These are phyloP conservation scores for Metopolophium dirhodum DNA, from an alignment of 1,140 invertebrate species.

Conservation along the genomic window DNA sequence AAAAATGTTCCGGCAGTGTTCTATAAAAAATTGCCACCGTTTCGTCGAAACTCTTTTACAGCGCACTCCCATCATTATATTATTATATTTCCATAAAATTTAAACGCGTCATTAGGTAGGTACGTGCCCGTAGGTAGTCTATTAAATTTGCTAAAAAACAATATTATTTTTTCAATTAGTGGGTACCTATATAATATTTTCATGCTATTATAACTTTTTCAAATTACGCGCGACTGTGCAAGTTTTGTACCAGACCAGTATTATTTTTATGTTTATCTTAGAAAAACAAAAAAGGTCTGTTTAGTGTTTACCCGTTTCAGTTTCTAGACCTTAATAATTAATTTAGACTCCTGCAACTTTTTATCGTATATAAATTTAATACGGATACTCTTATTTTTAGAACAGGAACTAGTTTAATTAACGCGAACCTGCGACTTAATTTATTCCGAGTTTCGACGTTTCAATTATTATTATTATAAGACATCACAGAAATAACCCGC, in stretches of 20 bases:
- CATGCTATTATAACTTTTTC: background rate
- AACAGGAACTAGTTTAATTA: background rate
- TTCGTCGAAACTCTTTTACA: background rate
- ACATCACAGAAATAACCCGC: background rate
- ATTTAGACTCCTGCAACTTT: background rate
- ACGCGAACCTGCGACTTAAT: background rate
- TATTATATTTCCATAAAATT: no score
- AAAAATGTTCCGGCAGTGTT: background rate
- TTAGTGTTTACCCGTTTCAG: background rate
- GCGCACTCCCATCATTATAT: no score
- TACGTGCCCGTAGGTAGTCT: background rate
- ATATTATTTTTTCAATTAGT: background rate
- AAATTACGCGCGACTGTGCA: background rate
- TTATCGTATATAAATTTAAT: background rate
- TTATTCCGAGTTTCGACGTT: background rate
- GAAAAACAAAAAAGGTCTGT: background rate
- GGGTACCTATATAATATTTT: background rate
- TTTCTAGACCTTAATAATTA: constrained; percentile 3
- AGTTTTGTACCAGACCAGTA: background rate
- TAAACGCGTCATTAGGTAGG: background rate
- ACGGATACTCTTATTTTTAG: background rate
- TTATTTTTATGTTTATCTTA: background rate
- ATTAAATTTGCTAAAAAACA: background rate
- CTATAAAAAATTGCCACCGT: background rate
- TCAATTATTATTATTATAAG: background rate